Evolutionary conservation across 2,113 vertebrate species (phyloP).

Genomic region (Dryoscopus gambensis): DNA sequence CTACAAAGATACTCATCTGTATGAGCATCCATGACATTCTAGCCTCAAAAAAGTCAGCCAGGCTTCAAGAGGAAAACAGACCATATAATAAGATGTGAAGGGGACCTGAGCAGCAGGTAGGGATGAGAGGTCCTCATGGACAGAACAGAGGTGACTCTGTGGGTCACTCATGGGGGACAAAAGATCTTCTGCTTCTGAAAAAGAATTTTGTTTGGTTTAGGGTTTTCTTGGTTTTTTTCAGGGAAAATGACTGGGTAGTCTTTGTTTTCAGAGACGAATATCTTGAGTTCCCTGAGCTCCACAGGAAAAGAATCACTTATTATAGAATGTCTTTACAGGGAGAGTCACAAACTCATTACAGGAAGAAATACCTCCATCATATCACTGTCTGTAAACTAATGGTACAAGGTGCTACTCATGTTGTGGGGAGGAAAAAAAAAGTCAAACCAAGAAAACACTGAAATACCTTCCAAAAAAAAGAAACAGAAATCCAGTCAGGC

Average conservation of each 20-base stretch:
- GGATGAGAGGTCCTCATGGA: neutral
- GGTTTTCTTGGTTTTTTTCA: neutral
- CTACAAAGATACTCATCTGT: neutral
- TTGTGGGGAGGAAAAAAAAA: too few relatives aligned
- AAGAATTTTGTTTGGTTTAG: neutral
- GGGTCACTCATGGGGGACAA: neutral
- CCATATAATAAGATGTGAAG: neutral
- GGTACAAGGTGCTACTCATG: neutral
- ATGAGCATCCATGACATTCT: neutral
- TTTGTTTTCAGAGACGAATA: neutral
- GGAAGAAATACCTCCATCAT: neutral
- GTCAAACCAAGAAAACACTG: neutral
- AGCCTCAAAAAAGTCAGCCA: neutral
- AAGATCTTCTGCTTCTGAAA: neutral
- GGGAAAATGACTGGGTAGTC: neutral
- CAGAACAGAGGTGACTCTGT: neutral
- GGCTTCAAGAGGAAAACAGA: neutral
- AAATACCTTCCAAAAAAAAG: neutral
- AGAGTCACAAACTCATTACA: neutral
- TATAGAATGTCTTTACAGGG: neutral
- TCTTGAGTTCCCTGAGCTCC: neutral
- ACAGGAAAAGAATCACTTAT: neutral
- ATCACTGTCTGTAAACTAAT: neutral
- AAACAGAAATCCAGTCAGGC: neutral
- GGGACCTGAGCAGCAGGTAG: neutral